Percentiles rank a stretch among this genome's conserved stretches.
phyloP scores from a whole-genome alignment of 2,113 vertebrate species.

The Notothenia coriiceps region DNA sequence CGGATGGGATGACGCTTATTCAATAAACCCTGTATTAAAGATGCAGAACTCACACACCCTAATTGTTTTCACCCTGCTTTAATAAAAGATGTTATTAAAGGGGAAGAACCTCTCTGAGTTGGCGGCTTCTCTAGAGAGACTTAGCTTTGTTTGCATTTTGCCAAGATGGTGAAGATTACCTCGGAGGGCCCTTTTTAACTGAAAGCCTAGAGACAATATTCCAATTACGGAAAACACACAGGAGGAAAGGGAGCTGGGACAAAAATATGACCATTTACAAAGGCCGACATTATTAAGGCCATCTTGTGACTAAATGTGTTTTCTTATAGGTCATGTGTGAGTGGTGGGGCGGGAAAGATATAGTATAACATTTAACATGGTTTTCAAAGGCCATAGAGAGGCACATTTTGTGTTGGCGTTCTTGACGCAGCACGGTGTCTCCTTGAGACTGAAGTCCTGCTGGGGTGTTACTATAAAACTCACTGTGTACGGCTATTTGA shows the following conservation, averaged over 20 bases:
- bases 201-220: slow-evolving; percentile 69
- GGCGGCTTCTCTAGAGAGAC: slow-evolving; percentile 56
- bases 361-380: slow-evolving; percentile 45
- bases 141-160: slow-evolving; percentile 66
- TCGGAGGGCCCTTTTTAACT: slow-evolving; percentile 51
- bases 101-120: slow-evolving; percentile 58
- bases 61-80: slow-evolving; percentile 79
- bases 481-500: slow-evolving; percentile 50
- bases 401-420: slow-evolving; percentile 47
- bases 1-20: slow-evolving; percentile 61
- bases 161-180: slow-evolving; percentile 78
- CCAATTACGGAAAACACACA: slow-evolving; percentile 67
- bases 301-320: slow-evolving; percentile 55
- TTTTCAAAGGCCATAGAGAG: slow-evolving; percentile 18
- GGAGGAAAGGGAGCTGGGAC: slow-evolving; percentile 15
- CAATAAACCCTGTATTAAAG: slow-evolving; percentile 74
- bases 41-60: slow-evolving; percentile 60
- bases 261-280: slow-evolving; percentile 45
- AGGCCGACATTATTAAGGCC: slow-evolving; percentile 55
- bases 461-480: slow-evolving; percentile 58
- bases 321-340: slow-evolving; percentile 42
- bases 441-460: slow-evolving; percentile 46
- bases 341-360: slow-evolving; percentile 30
- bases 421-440: slow-evolving; percentile 33
- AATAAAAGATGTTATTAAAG: slow-evolving; percentile 79